These are phyloP conservation scores for Drosophila kokeensis DNA, from an alignment of 2,888 invertebrate genomes.

Conservation along the genomic window DNA sequence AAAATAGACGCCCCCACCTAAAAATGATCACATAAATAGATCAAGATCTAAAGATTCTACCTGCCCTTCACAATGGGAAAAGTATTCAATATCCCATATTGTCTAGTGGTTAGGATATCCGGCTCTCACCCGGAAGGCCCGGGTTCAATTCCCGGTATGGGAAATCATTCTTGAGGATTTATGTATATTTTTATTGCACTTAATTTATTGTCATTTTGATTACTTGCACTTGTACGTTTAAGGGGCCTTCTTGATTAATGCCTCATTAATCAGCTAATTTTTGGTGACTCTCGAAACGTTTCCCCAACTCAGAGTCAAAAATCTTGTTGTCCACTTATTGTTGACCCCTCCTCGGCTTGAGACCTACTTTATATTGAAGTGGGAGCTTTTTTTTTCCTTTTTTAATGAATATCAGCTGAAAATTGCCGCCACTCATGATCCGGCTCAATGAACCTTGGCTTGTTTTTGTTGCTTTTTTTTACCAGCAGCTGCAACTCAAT, in stretches of 20 bases:
- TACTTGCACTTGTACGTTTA: conserved; percentile 7
- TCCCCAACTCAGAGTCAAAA: conserved; percentile 24
- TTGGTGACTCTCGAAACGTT: conserved; percentile 10
- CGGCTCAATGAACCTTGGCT: conserved; percentile 66
- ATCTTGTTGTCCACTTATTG: conserved; percentile 27
- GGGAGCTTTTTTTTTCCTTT: conserved; percentile 8
- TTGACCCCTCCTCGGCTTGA: conserved; percentile 45
- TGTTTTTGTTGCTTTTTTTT: neutral
- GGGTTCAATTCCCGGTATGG: conserved; percentile 97
- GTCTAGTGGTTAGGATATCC: conserved; percentile 86
- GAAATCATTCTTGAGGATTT: conserved; percentile 83
- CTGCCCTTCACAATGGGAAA: neutral
- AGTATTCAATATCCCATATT: conserved; percentile 81
- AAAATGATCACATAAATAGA: neutral
- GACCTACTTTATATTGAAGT: conserved; percentile 47
- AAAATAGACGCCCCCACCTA: neutral
- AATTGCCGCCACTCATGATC: conserved; percentile 49
- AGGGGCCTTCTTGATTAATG: conserved; percentile 38
- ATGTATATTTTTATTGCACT: conserved; percentile 8
- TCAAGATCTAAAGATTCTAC: neutral
- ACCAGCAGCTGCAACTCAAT: conserved; percentile 58
- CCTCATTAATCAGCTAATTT: conserved; percentile 33
- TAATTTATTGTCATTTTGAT: conserved; percentile 32
- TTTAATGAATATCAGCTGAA: conserved; percentile 40
- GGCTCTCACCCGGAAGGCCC: conserved; percentile 87